These are phyloP conservation scores for Coptodon rendalli DNA, from an alignment of 2,113 vertebrate genomes.

Conservation along the genomic window DNA sequence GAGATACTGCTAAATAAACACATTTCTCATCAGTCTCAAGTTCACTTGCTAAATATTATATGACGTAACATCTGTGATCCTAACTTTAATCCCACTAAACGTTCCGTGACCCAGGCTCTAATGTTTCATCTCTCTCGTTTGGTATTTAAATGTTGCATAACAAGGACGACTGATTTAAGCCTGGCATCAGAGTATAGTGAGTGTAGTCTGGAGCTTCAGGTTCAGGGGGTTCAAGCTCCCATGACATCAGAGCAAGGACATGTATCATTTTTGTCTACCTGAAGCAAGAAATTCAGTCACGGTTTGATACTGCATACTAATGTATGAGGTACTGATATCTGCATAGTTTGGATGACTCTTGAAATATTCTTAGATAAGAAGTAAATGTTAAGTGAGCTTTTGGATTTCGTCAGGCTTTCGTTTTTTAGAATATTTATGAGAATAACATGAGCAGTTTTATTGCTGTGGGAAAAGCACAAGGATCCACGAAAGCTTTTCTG, in stretches of 20 bases:
- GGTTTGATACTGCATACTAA: neutral
- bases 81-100: constrained; percentile 36
- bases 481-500: neutral
- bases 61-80: constrained; percentile 48
- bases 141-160: constrained; percentile 27
- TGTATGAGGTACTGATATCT: accelerated
- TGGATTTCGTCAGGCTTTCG: neutral
- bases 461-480: neutral
- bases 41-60: constrained; percentile 11
- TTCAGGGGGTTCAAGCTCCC: neutral
- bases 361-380: neutral
- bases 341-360: neutral
- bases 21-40: constrained; percentile 3
- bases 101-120: neutral
- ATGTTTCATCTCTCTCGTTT: constrained; percentile 10
- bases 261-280: neutral
- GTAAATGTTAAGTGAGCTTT: neutral
- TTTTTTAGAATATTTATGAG: neutral
- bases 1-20: neutral
- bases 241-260: neutral
- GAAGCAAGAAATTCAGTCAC: neutral
- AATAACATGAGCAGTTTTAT: neutral
- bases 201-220: neutral
- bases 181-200: neutral
- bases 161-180: neutral